phyloP scores from a whole-genome alignment of 23 tunicate species.

The Corella eumyota region DNA sequence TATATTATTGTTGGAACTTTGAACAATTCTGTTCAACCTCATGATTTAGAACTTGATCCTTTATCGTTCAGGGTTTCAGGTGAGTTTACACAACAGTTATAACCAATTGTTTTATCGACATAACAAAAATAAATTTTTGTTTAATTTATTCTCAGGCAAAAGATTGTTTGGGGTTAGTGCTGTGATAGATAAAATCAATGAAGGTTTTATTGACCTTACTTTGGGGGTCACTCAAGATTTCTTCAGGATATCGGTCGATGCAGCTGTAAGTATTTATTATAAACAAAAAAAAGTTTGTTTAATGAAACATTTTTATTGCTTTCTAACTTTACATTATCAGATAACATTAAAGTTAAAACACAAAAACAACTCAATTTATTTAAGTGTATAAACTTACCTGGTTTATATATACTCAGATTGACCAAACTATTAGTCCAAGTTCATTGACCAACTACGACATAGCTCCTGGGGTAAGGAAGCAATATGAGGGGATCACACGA shows the following conservation, averaged over 20 bases:
- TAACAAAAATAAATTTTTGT: no score
- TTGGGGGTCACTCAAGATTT: not conserved
- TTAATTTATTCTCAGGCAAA: no score
- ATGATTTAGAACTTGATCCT: not conserved
- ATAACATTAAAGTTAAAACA: no score
- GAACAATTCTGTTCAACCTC: not conserved
- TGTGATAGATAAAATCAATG: not conserved
- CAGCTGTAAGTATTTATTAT: not conserved
- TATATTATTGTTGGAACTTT: slow-evolving; percentile 1
- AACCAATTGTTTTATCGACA: no score
- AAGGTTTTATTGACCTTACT: not conserved
- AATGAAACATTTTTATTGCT: no score
- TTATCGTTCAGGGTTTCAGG: slow-evolving; percentile 42
- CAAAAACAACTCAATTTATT: no score
- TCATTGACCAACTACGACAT: not conserved
- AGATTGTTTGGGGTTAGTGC: not conserved
- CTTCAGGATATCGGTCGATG: not conserved
- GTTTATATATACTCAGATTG: no score
- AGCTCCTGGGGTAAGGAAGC: not conserved
- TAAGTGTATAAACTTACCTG: no score
- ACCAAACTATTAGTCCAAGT: no score
- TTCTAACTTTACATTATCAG: no score
- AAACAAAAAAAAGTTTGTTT: no score
- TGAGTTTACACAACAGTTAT: no score
- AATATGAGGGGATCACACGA: not conserved